These are phyloP conservation scores for Oegoconia quadripuncta DNA, from an alignment of 2,888 invertebrate species.

Conservation along the genomic window DNA sequence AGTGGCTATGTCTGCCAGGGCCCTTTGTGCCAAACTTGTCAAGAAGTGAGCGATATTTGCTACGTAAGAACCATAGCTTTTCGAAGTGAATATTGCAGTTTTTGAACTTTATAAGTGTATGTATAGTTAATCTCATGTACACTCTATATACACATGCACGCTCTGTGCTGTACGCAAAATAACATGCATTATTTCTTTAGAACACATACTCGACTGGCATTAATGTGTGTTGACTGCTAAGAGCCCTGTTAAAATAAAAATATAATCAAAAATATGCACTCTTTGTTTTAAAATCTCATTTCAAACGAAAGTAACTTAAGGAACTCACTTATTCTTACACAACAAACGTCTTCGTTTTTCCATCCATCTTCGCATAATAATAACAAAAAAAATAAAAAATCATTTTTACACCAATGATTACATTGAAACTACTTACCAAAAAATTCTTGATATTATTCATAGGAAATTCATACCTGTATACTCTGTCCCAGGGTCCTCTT, in stretches of 20 bases:
- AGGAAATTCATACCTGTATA: slow-evolving; percentile 80
- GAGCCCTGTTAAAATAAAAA: slow-evolving; percentile 78
- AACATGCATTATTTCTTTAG: slow-evolving; percentile 75
- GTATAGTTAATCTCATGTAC: slow-evolving; percentile 51
- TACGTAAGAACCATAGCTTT: slow-evolving; percentile 38
- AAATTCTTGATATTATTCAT: slow-evolving; percentile 28
- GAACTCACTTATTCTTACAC: slow-evolving; percentile 78
- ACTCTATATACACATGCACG: slow-evolving; percentile 71
- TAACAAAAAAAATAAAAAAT: slow-evolving; percentile 61
- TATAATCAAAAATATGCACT: slow-evolving; percentile 72
- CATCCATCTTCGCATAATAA: slow-evolving; percentile 77
- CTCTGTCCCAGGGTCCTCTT: slow-evolving; percentile 90
- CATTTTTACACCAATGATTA: slow-evolving; percentile 62
- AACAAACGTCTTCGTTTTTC: slow-evolving; percentile 75
- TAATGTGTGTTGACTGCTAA: slow-evolving; percentile 80
- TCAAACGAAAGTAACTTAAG: slow-evolving; percentile 68
- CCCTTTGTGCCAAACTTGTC: slow-evolving; percentile 46
- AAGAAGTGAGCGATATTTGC: slow-evolving; percentile 43
- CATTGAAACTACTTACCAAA: slow-evolving; percentile 65
- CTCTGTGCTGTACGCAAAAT: slow-evolving; percentile 65
- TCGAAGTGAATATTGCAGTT: slow-evolving; percentile 46
- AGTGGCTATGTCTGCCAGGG: slow-evolving; percentile 26
- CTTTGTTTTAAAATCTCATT: slow-evolving; percentile 55
- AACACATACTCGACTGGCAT: slow-evolving; percentile 79
- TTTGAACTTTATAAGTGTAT: slow-evolving; percentile 51